Percentiles rank a stretch among this genome's conserved stretches.
Evolutionary conservation across 2,888 invertebrate species (phyloP).

Genomic region (Patella pellucida): DNA sequence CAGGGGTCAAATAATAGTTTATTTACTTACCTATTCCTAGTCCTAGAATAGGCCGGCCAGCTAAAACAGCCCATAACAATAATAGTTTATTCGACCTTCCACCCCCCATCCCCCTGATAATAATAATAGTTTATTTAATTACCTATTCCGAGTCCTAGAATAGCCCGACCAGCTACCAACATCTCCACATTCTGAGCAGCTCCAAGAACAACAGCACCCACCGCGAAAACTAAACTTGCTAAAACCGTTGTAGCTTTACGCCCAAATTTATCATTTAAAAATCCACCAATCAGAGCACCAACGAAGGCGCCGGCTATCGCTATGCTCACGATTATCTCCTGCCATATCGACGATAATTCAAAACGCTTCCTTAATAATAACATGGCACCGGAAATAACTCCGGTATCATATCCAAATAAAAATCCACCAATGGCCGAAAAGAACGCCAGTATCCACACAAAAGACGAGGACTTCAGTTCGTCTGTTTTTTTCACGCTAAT

Average conservation of each 20-base stretch:
- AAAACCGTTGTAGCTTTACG: constrained; percentile 73
- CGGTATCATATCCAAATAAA: constrained; percentile 77
- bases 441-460: constrained; percentile 57
- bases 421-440: constrained; percentile 73
- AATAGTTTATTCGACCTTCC: no score
- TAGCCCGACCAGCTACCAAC: constrained; percentile 71
- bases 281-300: constrained; percentile 72
- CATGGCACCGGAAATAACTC: constrained; percentile 75
- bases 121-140: constrained; percentile 34
- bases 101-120: no score
- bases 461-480: constrained; percentile 29
- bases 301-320: constrained; percentile 73
- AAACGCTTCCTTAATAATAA: constrained; percentile 70
- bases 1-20: no score
- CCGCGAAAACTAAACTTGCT: constrained; percentile 73
- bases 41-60: no score
- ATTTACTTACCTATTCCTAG: no score
- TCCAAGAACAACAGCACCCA: constrained; percentile 73
- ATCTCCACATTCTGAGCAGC: constrained; percentile 65
- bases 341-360: constrained; percentile 70
- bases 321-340: constrained; percentile 73
- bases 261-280: constrained; percentile 73
- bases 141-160: constrained; percentile 74
- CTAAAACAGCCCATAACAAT: no score
- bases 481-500: not conserved